Conservation (phyloP, 2,888 invertebrate species). For the Acanthosoma haemorrhoidale region DNA sequence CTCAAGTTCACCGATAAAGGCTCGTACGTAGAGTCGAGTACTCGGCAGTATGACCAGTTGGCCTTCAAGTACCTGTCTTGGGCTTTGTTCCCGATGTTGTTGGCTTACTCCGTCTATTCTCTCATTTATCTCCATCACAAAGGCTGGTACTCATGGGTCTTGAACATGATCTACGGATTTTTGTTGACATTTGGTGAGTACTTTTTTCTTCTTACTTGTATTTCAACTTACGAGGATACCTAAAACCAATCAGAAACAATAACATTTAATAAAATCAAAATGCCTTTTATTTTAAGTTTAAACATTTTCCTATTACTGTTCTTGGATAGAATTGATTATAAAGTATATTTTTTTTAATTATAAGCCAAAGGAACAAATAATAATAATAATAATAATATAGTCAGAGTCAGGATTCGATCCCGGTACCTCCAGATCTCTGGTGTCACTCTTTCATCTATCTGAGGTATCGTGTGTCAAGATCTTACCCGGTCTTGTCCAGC, state of each 20-base stretch:
- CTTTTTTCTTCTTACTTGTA: background rate
- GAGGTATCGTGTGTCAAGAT: too few relatives aligned
- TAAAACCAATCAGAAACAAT: too few relatives aligned
- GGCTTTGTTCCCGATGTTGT: conserved; percentile 87
- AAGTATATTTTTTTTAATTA: too few relatives aligned
- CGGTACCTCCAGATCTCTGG: too few relatives aligned
- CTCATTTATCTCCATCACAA: conserved; percentile 93
- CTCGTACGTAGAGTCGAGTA: conserved; percentile 90
- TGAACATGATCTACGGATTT: conserved; percentile 96
- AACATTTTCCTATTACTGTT: background rate
- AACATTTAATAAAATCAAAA: too few relatives aligned
- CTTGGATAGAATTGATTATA: background rate
- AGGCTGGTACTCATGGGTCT: conserved; percentile 97
- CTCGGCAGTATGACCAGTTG: conserved; percentile 86
- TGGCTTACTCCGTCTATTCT: conserved; percentile 92
- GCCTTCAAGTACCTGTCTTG: conserved; percentile 96
- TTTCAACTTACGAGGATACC: too few relatives aligned
- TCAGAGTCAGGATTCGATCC: too few relatives aligned
- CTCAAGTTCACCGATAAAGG: conserved; percentile 86
- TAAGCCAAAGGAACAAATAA: too few relatives aligned
- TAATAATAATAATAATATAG: too few relatives aligned
- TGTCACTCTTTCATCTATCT: too few relatives aligned
- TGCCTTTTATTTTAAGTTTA: too few relatives aligned
- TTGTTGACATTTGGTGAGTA: conserved; percentile 75
- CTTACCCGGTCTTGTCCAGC: too few relatives aligned